Evolutionary conservation across 2,888 invertebrate species (phyloP), one percentile per base, ranked within the genome.

Genomic region (Pristionchus mayeri): DNA sequence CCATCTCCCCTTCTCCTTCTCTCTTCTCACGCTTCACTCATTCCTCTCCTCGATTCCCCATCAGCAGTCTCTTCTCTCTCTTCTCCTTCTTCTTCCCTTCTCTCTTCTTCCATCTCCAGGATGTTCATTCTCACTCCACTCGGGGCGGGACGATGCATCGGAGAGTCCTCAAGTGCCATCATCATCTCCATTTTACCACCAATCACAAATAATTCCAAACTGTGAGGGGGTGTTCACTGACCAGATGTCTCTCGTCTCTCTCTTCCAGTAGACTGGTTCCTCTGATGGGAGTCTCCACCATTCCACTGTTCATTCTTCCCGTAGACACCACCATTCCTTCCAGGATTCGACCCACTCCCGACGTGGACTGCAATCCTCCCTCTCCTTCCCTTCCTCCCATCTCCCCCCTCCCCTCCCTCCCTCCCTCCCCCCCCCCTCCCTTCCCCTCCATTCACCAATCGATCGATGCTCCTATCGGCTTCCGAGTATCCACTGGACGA

Each of bases 261-360:
- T 67, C 67, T 21, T 67, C 67, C 4, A 67, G 21, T 37, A 37
- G 21, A 67, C 67, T 67, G 16, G 67, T 67, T 67, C 67, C 67
- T 67, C 67, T 67, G 21, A 75, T 48, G 9, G 75, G 40, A 24
- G 75, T 75, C 75, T 40, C 52, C 24, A 50, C 30, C 27, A 50
- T 44, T n/a, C n/a, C 24, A 54, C 18, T 37, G 30, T 37, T 79
- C 3, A n/a, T 11, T 13, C 79, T 50, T 79, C 79, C 79, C 79
- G 79, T 79, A 34, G 24, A 30, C 52, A 40, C 79, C 4, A 79
- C 79, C 54, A 44, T 44, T 40, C 44, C 79, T 34, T 52, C 44
- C 54, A 79, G 54, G 21, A 79, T 27, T n/a, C 79, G 79, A 79
- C 79, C 79, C 27, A 79, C 79, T 34, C 30, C 54, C 27, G 79